A percentile compares a stretch with the other conserved stretches of the same genome.
Conservation (phyloP, 2,113 vertebrate genomes). For the Otus sunia region DNA sequence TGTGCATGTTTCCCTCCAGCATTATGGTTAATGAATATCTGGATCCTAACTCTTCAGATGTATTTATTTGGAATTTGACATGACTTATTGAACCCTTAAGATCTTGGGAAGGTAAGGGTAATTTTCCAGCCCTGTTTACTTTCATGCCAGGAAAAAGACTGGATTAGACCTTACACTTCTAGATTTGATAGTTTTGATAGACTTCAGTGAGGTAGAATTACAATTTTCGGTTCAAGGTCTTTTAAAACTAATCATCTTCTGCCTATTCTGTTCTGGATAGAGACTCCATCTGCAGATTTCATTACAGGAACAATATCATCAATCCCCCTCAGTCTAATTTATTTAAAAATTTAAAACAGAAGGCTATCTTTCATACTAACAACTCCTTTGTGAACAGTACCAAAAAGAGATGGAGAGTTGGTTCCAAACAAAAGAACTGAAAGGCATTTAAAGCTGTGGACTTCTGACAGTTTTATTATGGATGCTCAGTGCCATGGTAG, state of each 20-base stretch:
- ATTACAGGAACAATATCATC: not conserved
- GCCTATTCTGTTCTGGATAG: not conserved
- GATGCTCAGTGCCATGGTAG: not conserved
- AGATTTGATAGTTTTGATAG: not conserved
- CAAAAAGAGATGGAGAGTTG: not conserved
- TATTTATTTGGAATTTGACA: not conserved
- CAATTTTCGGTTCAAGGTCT: not conserved
- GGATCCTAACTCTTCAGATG: not conserved
- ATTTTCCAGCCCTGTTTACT: not conserved
- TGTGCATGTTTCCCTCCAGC: not conserved
- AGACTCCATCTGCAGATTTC: not conserved
- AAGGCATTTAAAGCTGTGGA: not conserved
- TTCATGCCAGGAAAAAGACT: not conserved
- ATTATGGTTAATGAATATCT: not conserved
- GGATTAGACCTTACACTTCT: not conserved
- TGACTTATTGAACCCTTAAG: not conserved
- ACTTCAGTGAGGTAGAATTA: not conserved
- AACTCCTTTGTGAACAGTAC: not conserved
- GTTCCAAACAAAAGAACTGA: not conserved
- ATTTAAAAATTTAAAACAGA: not conserved
- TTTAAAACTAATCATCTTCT: not conserved
- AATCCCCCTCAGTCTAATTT: not conserved
- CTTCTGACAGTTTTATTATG: not conserved
- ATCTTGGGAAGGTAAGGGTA: not conserved
- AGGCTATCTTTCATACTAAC: not conserved